Percentiles rank a stretch among this genome's conserved stretches.
phyloP scores from a whole-genome alignment of 2,113 vertebrate genomes.

The Rana temporaria region DNA sequence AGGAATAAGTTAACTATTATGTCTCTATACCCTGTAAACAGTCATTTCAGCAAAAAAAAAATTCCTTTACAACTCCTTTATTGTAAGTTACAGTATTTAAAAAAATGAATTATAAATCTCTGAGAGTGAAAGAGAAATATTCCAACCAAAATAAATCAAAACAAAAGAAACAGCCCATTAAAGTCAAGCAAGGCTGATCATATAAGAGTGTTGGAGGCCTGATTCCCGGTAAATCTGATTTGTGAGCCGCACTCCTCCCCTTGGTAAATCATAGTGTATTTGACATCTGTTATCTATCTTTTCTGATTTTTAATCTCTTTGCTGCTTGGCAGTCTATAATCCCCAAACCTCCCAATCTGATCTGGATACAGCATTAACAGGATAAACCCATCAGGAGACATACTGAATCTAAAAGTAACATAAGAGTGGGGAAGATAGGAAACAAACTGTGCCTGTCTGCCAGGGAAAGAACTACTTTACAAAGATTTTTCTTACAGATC shows the following conservation, averaged over 20 bases:
- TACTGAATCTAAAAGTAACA: slow-evolving; percentile 8
- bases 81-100: no score
- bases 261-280: slow-evolving; percentile 12
- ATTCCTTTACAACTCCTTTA: no score
- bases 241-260: neutral
- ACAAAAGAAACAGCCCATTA: neutral
- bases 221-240: neutral
- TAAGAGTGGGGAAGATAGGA: no score
- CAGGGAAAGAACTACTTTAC: no score
- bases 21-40: no score
- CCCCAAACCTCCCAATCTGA: slow-evolving; percentile 14
- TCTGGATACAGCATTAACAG: slow-evolving; percentile 18
- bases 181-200: neutral
- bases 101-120: no score
- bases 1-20: no score
- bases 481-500: no score
- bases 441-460: no score
- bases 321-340: slow-evolving; percentile 7
- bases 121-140: no score
- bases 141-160: no score
- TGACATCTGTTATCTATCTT: slow-evolving; percentile 32
- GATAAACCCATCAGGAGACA: slow-evolving; percentile 1
- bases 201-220: neutral
- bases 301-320: slow-evolving; percentile 5
- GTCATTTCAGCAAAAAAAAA: no score